Percentiles rank a stretch among this genome's conserved stretches.
Conservation (phyloP, 1,140 invertebrate species). For the Leptestheria dahalacensis region DNA sequence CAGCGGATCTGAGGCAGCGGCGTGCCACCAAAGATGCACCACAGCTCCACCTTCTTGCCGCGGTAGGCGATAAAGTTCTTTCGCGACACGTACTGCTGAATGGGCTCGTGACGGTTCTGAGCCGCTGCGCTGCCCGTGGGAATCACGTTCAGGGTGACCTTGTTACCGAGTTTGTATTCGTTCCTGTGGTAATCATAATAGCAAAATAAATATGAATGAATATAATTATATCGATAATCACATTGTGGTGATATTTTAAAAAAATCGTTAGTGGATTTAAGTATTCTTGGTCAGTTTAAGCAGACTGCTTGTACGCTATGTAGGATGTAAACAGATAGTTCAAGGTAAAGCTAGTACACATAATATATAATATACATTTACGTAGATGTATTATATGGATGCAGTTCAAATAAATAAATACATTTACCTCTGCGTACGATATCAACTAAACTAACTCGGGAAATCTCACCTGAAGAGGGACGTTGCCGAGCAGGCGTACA, state of each 20-base stretch:
- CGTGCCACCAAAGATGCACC: slow-evolving; percentile 81
- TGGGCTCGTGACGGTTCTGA: slow-evolving; percentile 59
- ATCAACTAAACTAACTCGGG: too few relatives aligned
- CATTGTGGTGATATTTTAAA: not conserved
- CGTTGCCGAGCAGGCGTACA: slow-evolving; percentile 77
- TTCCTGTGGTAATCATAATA: slow-evolving; percentile 43
- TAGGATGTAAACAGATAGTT: too few relatives aligned
- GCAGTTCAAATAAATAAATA: too few relatives aligned
- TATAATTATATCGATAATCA: not conserved
- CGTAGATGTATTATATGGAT: too few relatives aligned
- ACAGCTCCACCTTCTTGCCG: slow-evolving; percentile 64
- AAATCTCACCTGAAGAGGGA: slow-evolving; percentile 44
- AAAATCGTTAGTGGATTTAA: not conserved
- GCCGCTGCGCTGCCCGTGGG: slow-evolving; percentile 53
- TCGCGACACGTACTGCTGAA: slow-evolving; percentile 63
- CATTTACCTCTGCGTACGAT: too few relatives aligned
- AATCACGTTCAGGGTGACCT: slow-evolving; percentile 58
- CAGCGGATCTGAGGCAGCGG: slow-evolving; percentile 56
- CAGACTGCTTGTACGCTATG: too few relatives aligned
- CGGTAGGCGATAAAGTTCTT: slow-evolving; percentile 69
- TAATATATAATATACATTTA: too few relatives aligned
- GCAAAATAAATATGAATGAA: slow-evolving; percentile 3
- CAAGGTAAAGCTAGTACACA: too few relatives aligned
- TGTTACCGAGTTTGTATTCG: slow-evolving; percentile 81
- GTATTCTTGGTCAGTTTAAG: not conserved